Evolutionary conservation across 2,797 vertebrate genomes (phyloP), one percentile per base, ranked within the genome.

Genomic region (Micrastur ruficollis): DNA sequence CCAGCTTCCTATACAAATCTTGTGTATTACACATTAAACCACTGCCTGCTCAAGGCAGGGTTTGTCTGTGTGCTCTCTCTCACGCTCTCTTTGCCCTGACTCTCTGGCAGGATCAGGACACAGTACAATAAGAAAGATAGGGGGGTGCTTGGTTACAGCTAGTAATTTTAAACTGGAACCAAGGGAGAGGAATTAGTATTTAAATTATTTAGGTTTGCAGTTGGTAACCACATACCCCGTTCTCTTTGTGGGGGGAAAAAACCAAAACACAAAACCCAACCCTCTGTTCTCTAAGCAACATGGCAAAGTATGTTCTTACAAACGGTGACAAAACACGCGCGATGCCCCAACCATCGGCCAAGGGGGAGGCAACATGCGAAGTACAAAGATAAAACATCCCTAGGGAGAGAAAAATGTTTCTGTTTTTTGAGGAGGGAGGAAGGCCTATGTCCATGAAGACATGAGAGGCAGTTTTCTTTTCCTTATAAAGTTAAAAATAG

Each of bases 261-360:
- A 65, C 4, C 85, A 86, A 95, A 95, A 94, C 52, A 73, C 52
- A 95, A 95, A 93, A 14, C 72, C 89, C 84, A 96, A 92, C 81
- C 89, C 84, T 96, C 95, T 94, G 90, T 93, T 96, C 75, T 95
- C 84, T 93, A 93, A 83, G 92, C 90, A 94, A 96, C 88, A 93
- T 76, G 88, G 91, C 91, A 94, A 95, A 94, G 81, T 91, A 56
- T 65, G 74, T 89, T 96, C 82, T 96, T 94, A 71, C 32, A 5
- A 93, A 92, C 0, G 91, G 75, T 96, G 93, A 90, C 86, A 89
- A 88, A 93, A 70, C 58, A 81, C 22, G 2, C 53, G 2, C 3
- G 3, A 86, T 87, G 90, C 89, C 93, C 89, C 81, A 58, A 7
- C 81, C 79, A 18, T 78, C 86, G 66, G 68, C 81, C 89, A 89